Conservation (phyloP, 2,888 invertebrate species). For the Netelia fuscicornis region DNA sequence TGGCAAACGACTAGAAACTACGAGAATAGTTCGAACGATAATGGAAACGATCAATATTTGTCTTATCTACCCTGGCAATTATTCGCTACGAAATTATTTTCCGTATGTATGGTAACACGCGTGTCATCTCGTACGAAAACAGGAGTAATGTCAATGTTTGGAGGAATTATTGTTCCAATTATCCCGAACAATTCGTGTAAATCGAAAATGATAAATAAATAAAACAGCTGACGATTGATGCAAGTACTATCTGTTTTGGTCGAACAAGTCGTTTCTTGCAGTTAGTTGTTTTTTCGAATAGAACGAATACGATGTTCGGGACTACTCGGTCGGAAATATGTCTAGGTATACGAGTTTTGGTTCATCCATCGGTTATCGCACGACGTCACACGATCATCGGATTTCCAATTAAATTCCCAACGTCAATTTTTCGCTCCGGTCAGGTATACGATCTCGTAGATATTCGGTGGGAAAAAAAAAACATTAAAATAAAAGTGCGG, state of each 20-base stretch:
- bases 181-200: background rate
- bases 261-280: too few species aligned
- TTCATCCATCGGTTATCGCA: constrained; percentile 51
- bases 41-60: constrained; percentile 32
- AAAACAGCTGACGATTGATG: too few species aligned
- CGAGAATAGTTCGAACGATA: constrained; percentile 1
- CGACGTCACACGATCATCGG: constrained; percentile 58
- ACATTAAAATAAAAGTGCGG: background rate
- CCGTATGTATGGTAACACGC: background rate
- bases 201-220: background rate
- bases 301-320: background rate
- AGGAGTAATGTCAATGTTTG: constrained; percentile 15
- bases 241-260: too few species aligned
- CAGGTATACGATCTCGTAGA: background rate
- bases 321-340: background rate
- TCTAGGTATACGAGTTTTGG: background rate
- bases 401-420: constrained; percentile 61
- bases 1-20: constrained; percentile 10
- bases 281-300: too few species aligned
- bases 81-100: constrained; percentile 25
- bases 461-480: constrained; percentile 8
- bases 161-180: constrained; percentile 27
- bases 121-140: constrained; percentile 1
- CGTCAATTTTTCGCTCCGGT: constrained; percentile 50
- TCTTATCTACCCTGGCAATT: constrained; percentile 33